Conservation (phyloP, 2,113 vertebrate species). For the Crotophaga sulcirostris region DNA sequence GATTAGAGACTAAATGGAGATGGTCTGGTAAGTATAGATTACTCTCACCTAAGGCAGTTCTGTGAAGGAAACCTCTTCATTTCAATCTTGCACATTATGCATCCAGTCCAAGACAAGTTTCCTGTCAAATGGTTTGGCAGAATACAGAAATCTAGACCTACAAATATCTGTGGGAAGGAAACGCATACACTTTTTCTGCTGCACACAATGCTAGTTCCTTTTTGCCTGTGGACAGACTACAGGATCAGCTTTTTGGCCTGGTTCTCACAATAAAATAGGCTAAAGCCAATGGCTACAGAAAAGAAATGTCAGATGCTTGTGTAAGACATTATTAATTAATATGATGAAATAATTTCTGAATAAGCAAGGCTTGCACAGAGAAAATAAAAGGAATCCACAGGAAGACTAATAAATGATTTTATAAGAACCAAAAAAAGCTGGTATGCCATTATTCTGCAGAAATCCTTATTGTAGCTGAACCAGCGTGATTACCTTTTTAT, state of each 20-base stretch:
- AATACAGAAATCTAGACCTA: not conserved
- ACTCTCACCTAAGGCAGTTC: not conserved
- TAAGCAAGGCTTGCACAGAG: not conserved
- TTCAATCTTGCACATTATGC: not conserved
- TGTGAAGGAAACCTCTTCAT: not conserved
- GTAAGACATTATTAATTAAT: not conserved
- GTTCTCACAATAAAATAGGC: not conserved
- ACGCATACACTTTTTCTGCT: not conserved
- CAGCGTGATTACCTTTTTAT: not conserved
- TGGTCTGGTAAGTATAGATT: accelerated
- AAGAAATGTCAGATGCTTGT: not conserved
- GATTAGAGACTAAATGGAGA: not conserved
- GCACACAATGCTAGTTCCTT: not conserved
- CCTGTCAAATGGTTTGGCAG: not conserved
- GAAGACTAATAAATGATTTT: not conserved
- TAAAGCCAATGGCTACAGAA: not conserved
- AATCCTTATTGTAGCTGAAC: not conserved
- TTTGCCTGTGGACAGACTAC: not conserved
- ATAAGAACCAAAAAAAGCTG: not conserved
- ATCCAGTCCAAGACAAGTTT: not conserved
- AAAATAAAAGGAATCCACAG: not conserved
- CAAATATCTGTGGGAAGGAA: not conserved
- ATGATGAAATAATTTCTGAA: not conserved
- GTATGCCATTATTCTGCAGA: not conserved
- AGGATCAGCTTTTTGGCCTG: not conserved